Evolutionary conservation across 2,113 vertebrate genomes (phyloP), one percentile per base, ranked within the genome.

Genomic region (Circaetus gallicus): DNA sequence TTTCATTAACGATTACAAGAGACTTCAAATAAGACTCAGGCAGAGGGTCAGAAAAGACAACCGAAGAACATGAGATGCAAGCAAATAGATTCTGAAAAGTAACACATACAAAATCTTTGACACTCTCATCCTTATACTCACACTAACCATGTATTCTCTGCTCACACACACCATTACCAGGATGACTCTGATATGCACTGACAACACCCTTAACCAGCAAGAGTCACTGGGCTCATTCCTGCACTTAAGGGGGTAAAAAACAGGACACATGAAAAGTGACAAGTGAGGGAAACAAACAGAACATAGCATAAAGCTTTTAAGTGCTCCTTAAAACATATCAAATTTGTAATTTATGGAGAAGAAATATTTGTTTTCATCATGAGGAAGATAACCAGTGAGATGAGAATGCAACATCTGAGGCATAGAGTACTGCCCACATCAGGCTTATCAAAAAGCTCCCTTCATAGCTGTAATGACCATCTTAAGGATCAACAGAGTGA

Each of bases 381-480:
- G 26, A 47, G 40, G 38, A 79, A 24, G 8, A 66, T 6, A 56
- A 29, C 5, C 6, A 70, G 5, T 53, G 43, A 69, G 10, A 82
- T 55, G 22, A 78, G 76, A 91, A 65, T 50, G 7, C 34, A 45
- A 25, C 15, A 55, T 19, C 21, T 52, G 59, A 70, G 65, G 38
- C 43, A 76, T 22, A 86, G 43, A 79, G 19, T 10, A 49, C 22
- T 56, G 61, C 11, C 36, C 7, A 5, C 5, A 52, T 11, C 16
- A 14, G 47, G 20, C 8, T 73, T 18, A 29, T 8, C 18, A 61
- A 63, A 89, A 13, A 49, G 16, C 8, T 67, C 56, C 50, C 45
- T 11, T 56, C 2, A 3, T 15, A 40, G 32, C n/a, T 69, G 6
- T 49, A 69, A 70, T 0, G 0, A 25, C 14, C 28, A 32, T 31